Evolutionary conservation across 2,797 vertebrate species (phyloP).

Genomic region (Microchirus variegatus): DNA sequence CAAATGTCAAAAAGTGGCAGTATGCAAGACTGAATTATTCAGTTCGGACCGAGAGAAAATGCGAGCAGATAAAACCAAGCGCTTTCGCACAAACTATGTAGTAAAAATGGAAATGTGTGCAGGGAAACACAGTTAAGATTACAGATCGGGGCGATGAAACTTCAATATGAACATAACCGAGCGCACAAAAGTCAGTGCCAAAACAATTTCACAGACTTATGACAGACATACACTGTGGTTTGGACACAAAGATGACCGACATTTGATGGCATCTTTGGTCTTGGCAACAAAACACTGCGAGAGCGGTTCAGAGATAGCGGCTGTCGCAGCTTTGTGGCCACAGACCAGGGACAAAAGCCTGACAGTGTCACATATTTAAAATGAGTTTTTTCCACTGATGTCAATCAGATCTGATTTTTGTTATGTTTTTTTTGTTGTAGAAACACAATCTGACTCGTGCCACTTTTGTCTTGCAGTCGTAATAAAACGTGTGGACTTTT

Average conservation of each 20-base stretch:
- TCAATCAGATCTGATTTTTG: too few species aligned
- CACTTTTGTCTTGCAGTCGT: too few species aligned
- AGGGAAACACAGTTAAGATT: conserved; percentile 32
- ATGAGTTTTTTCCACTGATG: background rate
- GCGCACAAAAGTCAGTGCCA: conserved; percentile 28
- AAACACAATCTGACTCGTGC: too few species aligned
- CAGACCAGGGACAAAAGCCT: background rate
- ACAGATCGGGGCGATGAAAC: conserved; percentile 33
- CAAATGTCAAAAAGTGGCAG: conserved; percentile 67
- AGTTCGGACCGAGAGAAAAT: conserved; percentile 55
- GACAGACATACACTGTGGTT: background rate
- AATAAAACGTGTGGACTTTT: too few species aligned
- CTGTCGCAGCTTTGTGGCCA: background rate
- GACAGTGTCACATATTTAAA: background rate
- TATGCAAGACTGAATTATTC: conserved; percentile 68
- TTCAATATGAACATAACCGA: conserved; percentile 42
- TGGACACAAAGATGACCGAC: background rate
- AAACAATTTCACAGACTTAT: conserved; percentile 47
- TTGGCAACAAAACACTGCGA: background rate
- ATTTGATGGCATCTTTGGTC: background rate
- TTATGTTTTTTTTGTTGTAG: too few species aligned
- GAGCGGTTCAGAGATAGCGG: background rate
- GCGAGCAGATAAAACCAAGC: conserved; percentile 23
- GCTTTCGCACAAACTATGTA: conserved; percentile 21
- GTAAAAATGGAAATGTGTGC: conserved; percentile 34